Base-by-base conservation (phyloP, 2,797 vertebrate genomes). In the Chromis chromis region DNA sequence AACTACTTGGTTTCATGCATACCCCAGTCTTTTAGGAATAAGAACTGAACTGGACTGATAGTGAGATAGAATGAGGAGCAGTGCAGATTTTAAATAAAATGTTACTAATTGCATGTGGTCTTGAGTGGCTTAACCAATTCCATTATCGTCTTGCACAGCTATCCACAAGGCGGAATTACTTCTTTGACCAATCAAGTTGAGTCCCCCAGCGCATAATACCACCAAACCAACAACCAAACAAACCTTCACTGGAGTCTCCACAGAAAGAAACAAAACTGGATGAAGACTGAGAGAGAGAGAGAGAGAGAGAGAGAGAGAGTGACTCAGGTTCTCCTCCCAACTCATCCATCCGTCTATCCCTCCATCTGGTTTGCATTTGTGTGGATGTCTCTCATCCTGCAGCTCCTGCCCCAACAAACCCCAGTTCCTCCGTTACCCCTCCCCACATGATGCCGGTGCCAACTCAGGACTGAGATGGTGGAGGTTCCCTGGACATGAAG, bases 321-420 rank as follows among this genome's bases (percentile, higher is more conserved):
- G 92, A 93, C 82, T 91, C 87, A 89, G 87, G 87, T 76, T 89
- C 84, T 88, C 86, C 86, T 89, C 66, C 75, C 76, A 57, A 58
- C 70, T 80, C 82, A 82, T 89, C 84, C 80, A 79, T 88, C 85
- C 48, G 2, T 88, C 80, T 46, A 63, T 86, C 74, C 74, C 66
- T 86, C 83, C 93, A 92, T 94, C 91, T 93, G 91, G 88, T 91
- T 90, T 82, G 79, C 5, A 60, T 94, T 93, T 93, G 80, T 82
- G 67, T 88, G 78, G 78, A 90, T 84, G 83, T 87, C 82, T 89
- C 85, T 87, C 76, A 84, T 93, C 88, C 79, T 83, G 78, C 68
- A 82, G 59, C 84, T 88, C 65, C 79, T 79, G 77, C 65, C 82
- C 59, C 75, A 78, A 74, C 72, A 73, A 84, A 70, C 36, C 71